Conservation (phyloP, 1,140 invertebrate species). For the Ceratoteleas bidentatus region DNA sequence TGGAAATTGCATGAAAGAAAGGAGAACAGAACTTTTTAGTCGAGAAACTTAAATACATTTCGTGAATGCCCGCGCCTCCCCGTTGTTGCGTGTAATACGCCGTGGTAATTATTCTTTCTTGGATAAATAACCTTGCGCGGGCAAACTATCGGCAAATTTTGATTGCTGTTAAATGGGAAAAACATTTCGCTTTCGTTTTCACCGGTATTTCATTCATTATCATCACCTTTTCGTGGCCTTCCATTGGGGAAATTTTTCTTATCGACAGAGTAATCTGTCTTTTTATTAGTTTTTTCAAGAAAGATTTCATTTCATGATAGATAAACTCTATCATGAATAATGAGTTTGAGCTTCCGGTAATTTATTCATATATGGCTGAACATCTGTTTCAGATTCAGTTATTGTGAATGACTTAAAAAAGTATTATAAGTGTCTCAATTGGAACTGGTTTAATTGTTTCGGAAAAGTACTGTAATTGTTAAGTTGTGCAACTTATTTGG, state of each 20-base stretch:
- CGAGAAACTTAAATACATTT: conserved; percentile 52
- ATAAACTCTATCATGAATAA: too few species aligned
- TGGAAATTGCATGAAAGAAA: conserved; percentile 60
- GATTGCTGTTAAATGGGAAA: too few species aligned
- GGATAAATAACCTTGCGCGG: conserved; percentile 7
- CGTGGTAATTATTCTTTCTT: conserved; percentile 23
- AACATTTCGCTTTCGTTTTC: too few species aligned
- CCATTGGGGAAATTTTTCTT: too few species aligned
- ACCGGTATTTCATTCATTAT: too few species aligned
- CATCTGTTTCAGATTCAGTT: not conserved
- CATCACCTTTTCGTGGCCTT: too few species aligned
- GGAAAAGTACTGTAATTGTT: not conserved
- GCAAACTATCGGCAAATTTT: too few species aligned
- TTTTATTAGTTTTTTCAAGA: too few species aligned
- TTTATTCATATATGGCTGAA: too few species aligned
- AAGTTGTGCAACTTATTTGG: not conserved
- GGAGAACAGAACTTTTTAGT: conserved; percentile 44
- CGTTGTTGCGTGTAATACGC: conserved; percentile 14
- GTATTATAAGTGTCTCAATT: not conserved
- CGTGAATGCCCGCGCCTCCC: conserved; percentile 10
- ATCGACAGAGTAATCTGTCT: too few species aligned
- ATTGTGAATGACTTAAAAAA: not conserved
- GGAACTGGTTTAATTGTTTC: not conserved
- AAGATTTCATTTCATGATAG: too few species aligned
- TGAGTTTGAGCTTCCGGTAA: too few species aligned